Evolutionary conservation across 1,140 invertebrate species (phyloP).

Genomic region (Zaprionus nigranus): DNA sequence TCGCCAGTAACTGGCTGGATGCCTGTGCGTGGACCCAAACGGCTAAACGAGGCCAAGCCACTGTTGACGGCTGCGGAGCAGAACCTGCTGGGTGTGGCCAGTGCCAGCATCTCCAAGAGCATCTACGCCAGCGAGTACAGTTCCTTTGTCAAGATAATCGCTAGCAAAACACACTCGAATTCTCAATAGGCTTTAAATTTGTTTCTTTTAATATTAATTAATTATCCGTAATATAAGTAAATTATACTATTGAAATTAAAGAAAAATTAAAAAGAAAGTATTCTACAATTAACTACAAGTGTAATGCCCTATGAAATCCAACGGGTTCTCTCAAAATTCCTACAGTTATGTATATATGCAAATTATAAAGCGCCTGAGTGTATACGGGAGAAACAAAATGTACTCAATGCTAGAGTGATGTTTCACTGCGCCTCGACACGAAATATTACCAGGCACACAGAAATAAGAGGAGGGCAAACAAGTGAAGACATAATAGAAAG

Average conservation of each 20-base stretch:
- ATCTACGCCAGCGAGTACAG: slow-evolving; percentile 71
- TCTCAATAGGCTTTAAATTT: neutral
- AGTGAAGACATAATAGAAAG: no score
- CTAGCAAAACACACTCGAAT: slow-evolving; percentile 15
- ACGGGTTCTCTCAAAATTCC: no score
- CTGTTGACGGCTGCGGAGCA: slow-evolving; percentile 38
- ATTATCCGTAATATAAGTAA: no score
- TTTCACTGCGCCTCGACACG: neutral
- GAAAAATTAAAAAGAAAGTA: no score
- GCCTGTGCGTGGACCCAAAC: slow-evolving; percentile 87
- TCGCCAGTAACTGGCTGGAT: slow-evolving; percentile 89
- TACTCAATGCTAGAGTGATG: neutral
- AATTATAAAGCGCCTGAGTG: no score
- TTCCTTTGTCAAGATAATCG: slow-evolving; percentile 58
- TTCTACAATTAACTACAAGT: no score
- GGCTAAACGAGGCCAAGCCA: slow-evolving; percentile 37
- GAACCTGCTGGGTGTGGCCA: slow-evolving; percentile 42
- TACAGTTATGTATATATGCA: no score
- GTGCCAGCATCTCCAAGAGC: slow-evolving; percentile 50
- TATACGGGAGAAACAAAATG: neutral
- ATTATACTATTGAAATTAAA: no score
- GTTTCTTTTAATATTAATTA: neutral
- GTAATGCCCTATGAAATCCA: no score
- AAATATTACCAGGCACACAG: neutral
- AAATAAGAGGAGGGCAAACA: neutral